Conservation (phyloP, 2,888 invertebrate species). For the Tinea pellionella region DNA sequence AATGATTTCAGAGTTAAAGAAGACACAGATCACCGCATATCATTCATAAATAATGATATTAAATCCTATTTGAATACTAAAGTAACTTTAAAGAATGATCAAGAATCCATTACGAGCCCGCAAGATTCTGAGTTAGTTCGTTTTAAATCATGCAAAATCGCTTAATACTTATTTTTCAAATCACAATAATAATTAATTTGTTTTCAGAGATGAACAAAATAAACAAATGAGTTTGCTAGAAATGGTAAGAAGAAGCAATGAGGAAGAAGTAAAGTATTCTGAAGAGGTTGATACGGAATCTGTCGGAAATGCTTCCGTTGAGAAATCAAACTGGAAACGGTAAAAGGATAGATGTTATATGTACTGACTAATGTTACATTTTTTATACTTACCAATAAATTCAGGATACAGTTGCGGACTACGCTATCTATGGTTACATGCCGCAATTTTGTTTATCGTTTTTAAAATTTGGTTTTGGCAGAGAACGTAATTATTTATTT, state of each 20-base stretch:
- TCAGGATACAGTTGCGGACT: too few relatives aligned
- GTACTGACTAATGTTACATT: too few relatives aligned
- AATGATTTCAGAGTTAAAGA: constrained; percentile 25
- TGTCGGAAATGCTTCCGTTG: neutral
- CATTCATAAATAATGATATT: constrained; percentile 41
- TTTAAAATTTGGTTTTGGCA: too few relatives aligned
- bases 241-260: neutral
- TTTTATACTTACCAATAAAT: too few relatives aligned
- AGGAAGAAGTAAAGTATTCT: neutral
- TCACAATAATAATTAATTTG: too few relatives aligned
- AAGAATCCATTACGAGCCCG: neutral
- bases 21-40: constrained; percentile 36
- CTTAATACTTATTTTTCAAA: too few relatives aligned
- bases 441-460: too few relatives aligned
- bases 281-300: neutral
- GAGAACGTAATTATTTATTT: too few relatives aligned
- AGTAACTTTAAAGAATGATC: neutral
- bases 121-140: too few relatives aligned
- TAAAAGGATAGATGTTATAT: neutral
- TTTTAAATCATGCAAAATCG: too few relatives aligned
- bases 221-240: neutral
- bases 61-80: neutral
- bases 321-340: neutral
- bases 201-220: too few relatives aligned
- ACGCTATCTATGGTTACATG: too few relatives aligned